phyloP scores from a whole-genome alignment of 2,113 vertebrate species.

The Microtus ochrogaster region DNA sequence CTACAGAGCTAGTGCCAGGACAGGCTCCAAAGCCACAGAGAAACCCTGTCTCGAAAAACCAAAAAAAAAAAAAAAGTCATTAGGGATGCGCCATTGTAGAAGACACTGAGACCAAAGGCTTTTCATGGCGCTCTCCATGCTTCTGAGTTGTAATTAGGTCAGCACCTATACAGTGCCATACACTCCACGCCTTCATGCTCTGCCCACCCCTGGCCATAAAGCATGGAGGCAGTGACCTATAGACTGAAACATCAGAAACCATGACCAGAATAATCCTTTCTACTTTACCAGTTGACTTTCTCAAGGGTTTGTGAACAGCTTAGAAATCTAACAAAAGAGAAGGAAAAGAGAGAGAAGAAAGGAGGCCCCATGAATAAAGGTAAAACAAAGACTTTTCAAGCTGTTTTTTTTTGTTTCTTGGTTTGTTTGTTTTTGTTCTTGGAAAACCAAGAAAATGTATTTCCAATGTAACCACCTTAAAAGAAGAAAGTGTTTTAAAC shows the following conservation, averaged over 20 bases:
- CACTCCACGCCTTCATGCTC: not conserved
- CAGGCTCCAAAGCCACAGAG: too few species aligned
- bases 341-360: not conserved
- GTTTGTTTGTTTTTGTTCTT: not conserved
- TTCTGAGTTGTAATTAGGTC: not conserved
- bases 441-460: constrained; percentile 28
- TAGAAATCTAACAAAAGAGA: not conserved
- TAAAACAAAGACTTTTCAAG: not conserved
- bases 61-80: not conserved
- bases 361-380: not conserved
- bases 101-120: not conserved
- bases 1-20: too few species aligned
- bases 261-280: not conserved
- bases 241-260: not conserved
- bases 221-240: not conserved
- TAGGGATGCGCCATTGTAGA: not conserved
- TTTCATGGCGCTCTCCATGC: not conserved
- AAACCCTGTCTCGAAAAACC: too few species aligned
- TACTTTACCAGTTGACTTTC: not conserved
- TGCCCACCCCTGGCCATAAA: not conserved
- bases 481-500: constrained; percentile 10
- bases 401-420: not conserved
- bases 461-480: not conserved
- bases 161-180: not conserved
- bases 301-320: not conserved